Conservation (phyloP, 2,797 vertebrate genomes). For the Tauraco hartlaubi region DNA sequence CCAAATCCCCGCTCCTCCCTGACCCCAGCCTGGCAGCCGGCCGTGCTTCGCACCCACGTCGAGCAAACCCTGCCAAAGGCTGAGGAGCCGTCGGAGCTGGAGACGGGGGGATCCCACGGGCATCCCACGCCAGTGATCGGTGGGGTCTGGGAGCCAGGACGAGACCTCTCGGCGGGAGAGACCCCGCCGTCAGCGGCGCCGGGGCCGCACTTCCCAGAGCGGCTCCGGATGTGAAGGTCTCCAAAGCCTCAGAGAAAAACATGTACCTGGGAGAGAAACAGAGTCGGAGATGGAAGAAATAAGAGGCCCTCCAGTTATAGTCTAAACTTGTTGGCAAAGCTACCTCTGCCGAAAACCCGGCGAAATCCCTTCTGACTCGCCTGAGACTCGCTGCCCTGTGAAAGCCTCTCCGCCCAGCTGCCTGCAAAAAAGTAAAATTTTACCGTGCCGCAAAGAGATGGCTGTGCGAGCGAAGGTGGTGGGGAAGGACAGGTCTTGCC, state of each 20-base stretch:
- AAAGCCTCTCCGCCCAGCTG: background rate
- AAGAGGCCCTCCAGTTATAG: accelerated
- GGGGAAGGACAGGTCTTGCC: background rate
- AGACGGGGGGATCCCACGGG: background rate
- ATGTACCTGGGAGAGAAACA: background rate
- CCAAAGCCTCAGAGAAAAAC: background rate
- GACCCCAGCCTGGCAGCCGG: background rate
- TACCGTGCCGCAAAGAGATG: accelerated
- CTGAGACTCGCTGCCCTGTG: background rate
- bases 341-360: background rate
- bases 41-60: background rate
- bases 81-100: background rate
- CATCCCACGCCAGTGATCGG: background rate
- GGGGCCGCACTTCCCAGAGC: accelerated
- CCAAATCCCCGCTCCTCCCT: too few species aligned
- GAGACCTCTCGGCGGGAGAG: background rate
- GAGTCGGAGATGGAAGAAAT: background rate
- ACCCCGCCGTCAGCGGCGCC: accelerated
- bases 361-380: background rate
- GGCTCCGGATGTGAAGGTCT: background rate
- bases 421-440: background rate
- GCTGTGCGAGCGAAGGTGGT: background rate
- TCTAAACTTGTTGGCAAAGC: background rate
- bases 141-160: background rate
- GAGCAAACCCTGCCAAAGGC: background rate